These are phyloP conservation scores for Cylindroiulus punctatus DNA, from an alignment of 2,888 invertebrate genomes.

Conservation along the genomic window DNA sequence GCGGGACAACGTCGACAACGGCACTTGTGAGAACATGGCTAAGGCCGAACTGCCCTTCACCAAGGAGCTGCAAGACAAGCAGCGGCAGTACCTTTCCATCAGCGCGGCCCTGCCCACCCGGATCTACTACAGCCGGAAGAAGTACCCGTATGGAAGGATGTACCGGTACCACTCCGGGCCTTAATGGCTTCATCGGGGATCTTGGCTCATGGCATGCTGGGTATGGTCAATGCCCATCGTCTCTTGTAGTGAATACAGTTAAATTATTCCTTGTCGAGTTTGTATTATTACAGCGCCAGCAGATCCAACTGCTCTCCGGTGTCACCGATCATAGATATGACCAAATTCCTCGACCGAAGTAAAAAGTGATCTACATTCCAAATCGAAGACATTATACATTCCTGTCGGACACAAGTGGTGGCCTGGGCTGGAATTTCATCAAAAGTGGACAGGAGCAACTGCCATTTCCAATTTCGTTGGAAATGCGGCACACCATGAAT, in stretches of 20 bases:
- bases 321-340: not conserved
- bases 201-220: not conserved
- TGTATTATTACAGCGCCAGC: not conserved
- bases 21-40: conserved; percentile 58
- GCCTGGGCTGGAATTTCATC: not conserved
- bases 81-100: conserved; percentile 53
- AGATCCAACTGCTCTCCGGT: not conserved
- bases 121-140: conserved; percentile 30
- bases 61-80: conserved; percentile 56
- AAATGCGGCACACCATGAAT: not conserved
- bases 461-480: not conserved
- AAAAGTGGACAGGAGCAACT: not conserved
- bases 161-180: not conserved
- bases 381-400: not conserved
- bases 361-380: not conserved
- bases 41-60: conserved; percentile 58
- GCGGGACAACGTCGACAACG: conserved; percentile 44
- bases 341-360: not conserved
- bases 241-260: not conserved
- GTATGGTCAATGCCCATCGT: not conserved
- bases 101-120: conserved; percentile 17
- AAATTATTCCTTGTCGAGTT: too few relatives aligned
- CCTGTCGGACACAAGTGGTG: not conserved
- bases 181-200: not conserved
- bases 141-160: not conserved